A percentile compares a stretch with the other conserved stretches of the same genome.
Conservation (phyloP, 2,797 vertebrate genomes). For the Geotrypetes seraphini region DNA sequence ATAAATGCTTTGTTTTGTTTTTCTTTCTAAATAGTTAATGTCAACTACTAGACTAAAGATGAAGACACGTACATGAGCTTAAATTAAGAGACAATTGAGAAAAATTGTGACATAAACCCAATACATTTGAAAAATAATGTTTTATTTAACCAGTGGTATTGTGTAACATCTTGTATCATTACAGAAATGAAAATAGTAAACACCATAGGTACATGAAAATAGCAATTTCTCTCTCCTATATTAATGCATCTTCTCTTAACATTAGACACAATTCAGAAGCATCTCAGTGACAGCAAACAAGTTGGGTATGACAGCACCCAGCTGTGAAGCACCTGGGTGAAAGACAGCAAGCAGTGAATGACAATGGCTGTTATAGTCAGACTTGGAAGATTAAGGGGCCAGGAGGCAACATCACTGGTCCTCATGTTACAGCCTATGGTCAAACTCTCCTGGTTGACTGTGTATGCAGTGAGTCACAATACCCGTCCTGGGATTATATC, state of each 20-base stretch:
- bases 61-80: too few relatives aligned
- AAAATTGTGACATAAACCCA: constrained; percentile 22
- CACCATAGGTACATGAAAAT: constrained; percentile 38
- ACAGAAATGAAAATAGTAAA: constrained; percentile 49
- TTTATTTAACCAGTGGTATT: constrained; percentile 63
- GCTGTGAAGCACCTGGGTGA: too few relatives aligned
- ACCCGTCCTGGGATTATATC: too few relatives aligned
- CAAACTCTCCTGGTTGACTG: constrained; percentile 18
- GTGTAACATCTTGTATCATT: constrained; percentile 44
- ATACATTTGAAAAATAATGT: constrained; percentile 60
- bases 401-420: constrained; percentile 15
- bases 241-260: constrained; percentile 1
- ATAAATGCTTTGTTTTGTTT: too few relatives aligned
- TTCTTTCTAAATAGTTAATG: too few relatives aligned
- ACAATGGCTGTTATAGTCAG: too few relatives aligned
- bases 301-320: too few relatives aligned
- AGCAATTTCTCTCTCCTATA: constrained; percentile 20
- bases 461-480: too few relatives aligned
- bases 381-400: too few relatives aligned
- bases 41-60: too few relatives aligned
- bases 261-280: constrained; percentile 18
- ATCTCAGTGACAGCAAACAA: constrained; percentile 1
- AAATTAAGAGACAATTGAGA: too few relatives aligned
- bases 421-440: constrained; percentile 8
- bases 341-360: too few relatives aligned